phyloP scores from a whole-genome alignment of 2,113 vertebrate species.

The Pampusana beccarii region DNA sequence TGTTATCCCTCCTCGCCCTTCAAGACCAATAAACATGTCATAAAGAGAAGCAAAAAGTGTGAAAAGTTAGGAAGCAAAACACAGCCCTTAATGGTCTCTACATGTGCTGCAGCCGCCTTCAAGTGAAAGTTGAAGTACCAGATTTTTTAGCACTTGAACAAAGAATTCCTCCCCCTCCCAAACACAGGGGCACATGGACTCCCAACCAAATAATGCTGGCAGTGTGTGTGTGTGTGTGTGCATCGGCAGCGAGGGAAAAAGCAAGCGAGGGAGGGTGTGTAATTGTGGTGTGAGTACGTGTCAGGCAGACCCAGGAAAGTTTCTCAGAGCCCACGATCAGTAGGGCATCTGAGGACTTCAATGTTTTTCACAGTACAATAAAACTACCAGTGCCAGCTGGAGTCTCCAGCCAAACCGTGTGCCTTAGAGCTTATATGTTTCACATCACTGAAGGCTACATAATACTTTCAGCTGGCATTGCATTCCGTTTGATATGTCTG shows the following conservation, averaged over 20 bases:
- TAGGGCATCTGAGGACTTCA: slow-evolving; percentile 15
- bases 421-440: slow-evolving; percentile 62
- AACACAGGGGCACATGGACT: fast-evolving
- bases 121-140: slow-evolving; percentile 25
- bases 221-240: not conserved
- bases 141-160: not conserved
- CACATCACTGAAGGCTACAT: slow-evolving; percentile 68
- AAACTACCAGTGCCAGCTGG: slow-evolving; percentile 55
- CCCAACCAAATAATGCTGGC: not conserved
- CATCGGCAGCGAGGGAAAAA: not conserved
- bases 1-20: not conserved
- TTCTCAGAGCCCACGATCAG: slow-evolving; percentile 11
- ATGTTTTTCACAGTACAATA: slow-evolving; percentile 48
- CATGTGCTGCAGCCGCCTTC: not conserved
- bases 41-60: slow-evolving; percentile 30
- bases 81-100: not conserved
- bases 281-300: not conserved
- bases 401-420: slow-evolving; percentile 2
- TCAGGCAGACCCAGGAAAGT: slow-evolving; percentile 19
- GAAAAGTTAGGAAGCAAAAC: slow-evolving; percentile 61
- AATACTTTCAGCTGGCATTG: slow-evolving; percentile 62
- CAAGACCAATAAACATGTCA: slow-evolving; percentile 69
- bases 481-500: slow-evolving; percentile 54
- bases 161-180: not conserved
- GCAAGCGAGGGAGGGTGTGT: not conserved